These are phyloP conservation scores for Drosophila cardini DNA, from an alignment of 1,140 invertebrate species.

Conservation along the genomic window DNA sequence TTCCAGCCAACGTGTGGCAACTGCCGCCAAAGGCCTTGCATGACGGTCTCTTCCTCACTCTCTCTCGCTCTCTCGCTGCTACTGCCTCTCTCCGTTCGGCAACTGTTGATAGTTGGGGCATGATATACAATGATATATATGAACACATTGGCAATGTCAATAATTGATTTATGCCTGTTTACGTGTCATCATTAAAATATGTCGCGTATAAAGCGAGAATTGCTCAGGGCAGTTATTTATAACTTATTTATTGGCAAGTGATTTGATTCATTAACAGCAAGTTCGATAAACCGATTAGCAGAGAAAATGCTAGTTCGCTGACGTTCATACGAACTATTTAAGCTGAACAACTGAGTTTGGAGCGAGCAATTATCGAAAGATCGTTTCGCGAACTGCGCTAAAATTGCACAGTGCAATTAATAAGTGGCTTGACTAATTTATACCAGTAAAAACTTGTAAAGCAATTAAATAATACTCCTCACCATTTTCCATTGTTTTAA, in stretches of 20 bases:
- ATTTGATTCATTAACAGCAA: not conserved
- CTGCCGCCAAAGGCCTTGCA: conserved; percentile 59
- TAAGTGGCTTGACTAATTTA: too few species aligned
- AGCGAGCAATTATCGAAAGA: too few species aligned
- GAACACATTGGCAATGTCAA: conserved; percentile 57
- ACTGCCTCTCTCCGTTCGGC: conserved; percentile 4
- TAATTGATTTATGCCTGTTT: conserved; percentile 66
- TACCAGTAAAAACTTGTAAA: too few species aligned
- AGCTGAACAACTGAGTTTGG: too few species aligned
- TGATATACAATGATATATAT: conserved; percentile 63
- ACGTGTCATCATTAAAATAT: conserved; percentile 27
- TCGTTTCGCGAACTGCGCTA: too few species aligned
- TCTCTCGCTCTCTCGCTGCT: conserved; percentile 4
- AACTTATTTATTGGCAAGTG: conserved; percentile 9
- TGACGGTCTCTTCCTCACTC: conserved; percentile 41
- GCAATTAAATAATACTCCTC: too few species aligned
- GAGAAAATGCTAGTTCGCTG: too few species aligned
- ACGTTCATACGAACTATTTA: too few species aligned
- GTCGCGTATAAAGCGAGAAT: not conserved
- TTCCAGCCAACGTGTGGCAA: conserved; percentile 59
- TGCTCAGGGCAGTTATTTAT: conserved; percentile 2
- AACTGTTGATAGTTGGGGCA: conserved; percentile 63
- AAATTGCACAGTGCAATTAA: too few species aligned
- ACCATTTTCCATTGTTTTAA: too few species aligned
- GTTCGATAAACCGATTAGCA: not conserved